Evolutionary conservation across 2,113 vertebrate genomes (phyloP).

Genomic region (Hypocryptadius cinnamomeus): DNA sequence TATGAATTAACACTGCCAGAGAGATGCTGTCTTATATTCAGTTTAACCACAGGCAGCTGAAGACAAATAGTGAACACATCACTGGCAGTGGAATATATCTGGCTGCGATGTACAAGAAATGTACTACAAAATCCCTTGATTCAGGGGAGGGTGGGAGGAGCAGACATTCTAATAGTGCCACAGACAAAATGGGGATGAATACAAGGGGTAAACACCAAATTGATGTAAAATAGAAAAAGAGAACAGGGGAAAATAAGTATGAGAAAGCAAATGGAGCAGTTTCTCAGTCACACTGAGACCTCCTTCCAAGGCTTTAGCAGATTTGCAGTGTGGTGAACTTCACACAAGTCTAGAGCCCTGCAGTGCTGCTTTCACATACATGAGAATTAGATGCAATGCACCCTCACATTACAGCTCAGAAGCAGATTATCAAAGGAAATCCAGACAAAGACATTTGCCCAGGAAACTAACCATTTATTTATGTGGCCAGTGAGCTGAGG

Average conservation of each 20-base stretch:
- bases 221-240: not conserved
- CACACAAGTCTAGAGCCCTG: not conserved
- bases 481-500: not conserved
- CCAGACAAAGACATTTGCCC: not conserved
- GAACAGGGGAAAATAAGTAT: not conserved
- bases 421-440: not conserved
- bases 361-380: not conserved
- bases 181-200: not conserved
- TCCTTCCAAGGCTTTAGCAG: not conserved
- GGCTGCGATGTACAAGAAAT: not conserved
- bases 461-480: not conserved
- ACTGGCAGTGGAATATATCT: not conserved
- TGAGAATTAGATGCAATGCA: not conserved
- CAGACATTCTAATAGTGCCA: not conserved
- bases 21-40: not conserved
- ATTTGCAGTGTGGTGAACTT: not conserved
- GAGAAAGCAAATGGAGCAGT: not conserved
- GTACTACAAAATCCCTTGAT: not conserved
- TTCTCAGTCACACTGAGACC: not conserved
- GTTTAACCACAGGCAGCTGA: not conserved
- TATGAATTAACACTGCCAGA: not conserved
- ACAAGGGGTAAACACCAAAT: not conserved
- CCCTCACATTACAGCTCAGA: not conserved
- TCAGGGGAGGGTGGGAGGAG: not conserved
- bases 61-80: not conserved